A percentile compares a stretch with the other conserved stretches of the same genome.
Conservation (phyloP, 1,140 invertebrate species). For the Cecropterus lyciades region DNA sequence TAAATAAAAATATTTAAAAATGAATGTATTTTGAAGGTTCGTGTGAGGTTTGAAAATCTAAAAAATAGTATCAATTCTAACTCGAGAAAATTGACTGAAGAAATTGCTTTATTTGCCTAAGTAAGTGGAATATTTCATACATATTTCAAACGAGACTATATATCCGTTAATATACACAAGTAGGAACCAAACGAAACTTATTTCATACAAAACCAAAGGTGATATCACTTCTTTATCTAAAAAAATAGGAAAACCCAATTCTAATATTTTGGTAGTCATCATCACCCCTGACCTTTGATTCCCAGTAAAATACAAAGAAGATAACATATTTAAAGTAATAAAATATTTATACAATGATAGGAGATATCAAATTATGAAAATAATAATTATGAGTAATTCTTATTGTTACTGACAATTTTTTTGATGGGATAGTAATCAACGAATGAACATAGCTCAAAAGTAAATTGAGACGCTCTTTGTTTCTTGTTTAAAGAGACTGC, state of each 20-base stretch:
- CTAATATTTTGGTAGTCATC: constrained; percentile 4
- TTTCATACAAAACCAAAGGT: background rate
- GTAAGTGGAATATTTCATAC: no score
- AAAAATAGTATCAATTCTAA: no score
- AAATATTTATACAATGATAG: background rate
- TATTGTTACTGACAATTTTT: background rate
- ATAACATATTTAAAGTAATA: no score
- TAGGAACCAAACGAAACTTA: no score
- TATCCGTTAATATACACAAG: no score
- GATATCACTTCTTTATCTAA: background rate
- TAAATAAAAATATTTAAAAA: no score
- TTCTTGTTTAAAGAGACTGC: constrained; percentile 30
- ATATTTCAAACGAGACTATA: no score
- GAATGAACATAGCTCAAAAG: constrained; percentile 32
- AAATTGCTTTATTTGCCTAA: no score
- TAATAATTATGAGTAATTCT: background rate
- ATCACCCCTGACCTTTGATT: constrained; percentile 7
- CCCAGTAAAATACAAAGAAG: background rate
- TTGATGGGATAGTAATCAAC: constrained; percentile 11
- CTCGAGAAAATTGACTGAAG: no score
- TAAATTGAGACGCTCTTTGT: constrained; percentile 51
- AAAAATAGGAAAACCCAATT: background rate
- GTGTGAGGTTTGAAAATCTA: no score
- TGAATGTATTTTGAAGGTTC: no score
- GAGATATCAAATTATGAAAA: background rate